These are phyloP conservation scores for Podarcis raffonei DNA, from an alignment of 2,113 vertebrate genomes.

Conservation along the genomic window DNA sequence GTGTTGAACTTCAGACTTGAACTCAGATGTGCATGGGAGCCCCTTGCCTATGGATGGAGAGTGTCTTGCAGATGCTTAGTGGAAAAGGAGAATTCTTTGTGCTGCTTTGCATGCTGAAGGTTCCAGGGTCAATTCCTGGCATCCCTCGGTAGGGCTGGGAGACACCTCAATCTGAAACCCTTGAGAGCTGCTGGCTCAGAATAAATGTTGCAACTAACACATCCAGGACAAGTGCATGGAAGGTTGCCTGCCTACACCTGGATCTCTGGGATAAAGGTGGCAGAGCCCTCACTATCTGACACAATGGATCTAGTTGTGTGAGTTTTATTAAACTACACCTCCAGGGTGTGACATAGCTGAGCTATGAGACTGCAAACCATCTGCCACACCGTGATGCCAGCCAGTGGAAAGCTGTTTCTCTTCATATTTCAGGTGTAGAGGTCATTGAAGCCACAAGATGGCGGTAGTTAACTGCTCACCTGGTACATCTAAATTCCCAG, in stretches of 20 bases:
- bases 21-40: background rate
- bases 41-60: background rate
- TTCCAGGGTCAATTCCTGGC: no score
- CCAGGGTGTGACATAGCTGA: background rate
- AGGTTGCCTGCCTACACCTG: background rate
- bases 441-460: conserved; percentile 58
- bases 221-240: background rate
- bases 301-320: background rate
- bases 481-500: background rate
- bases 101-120: background rate
- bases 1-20: no score
- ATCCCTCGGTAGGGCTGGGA: no score
- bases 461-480: conserved; percentile 48
- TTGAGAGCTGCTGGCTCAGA: background rate
- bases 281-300: background rate
- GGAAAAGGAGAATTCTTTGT: background rate
- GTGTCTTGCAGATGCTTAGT: background rate
- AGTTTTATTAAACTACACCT: background rate
- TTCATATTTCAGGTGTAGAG: conserved; percentile 10
- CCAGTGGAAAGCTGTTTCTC: background rate
- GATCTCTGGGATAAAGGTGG: background rate
- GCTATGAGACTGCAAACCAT: background rate
- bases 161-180: no score
- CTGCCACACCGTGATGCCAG: background rate
- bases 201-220: background rate